Evolutionary conservation across 1,140 invertebrate genomes (phyloP).

Genomic region (Mercenaria mercenaria): DNA sequence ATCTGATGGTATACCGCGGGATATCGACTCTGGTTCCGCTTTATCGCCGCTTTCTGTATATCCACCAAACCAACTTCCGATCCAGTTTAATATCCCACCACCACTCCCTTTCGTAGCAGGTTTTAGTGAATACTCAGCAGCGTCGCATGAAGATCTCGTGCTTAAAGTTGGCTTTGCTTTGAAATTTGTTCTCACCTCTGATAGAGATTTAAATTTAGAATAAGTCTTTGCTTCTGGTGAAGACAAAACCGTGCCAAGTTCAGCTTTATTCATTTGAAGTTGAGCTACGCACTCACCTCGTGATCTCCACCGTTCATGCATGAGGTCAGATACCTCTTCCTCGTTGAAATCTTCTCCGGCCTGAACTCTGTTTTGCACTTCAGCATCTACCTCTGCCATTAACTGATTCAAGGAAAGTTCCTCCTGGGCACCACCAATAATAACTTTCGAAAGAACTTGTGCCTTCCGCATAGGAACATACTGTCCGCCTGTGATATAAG

Average conservation of each 20-base stretch:
- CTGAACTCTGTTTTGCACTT: constrained; percentile 71
- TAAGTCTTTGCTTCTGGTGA: neutral
- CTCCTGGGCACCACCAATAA: constrained; percentile 81
- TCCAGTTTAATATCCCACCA: neutral
- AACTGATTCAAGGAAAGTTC: constrained; percentile 79
- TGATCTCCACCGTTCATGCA: constrained; percentile 59
- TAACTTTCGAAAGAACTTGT: constrained; percentile 74
- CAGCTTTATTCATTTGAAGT: constrained; percentile 19
- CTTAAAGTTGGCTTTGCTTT: neutral
- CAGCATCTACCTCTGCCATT: constrained; percentile 79
- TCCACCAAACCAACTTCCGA: neutral
- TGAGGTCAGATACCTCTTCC: constrained; percentile 55
- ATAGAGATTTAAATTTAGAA: neutral
- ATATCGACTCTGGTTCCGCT: neutral
- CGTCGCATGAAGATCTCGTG: neutral
- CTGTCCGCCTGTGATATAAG: constrained; percentile 78
- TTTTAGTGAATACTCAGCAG: neutral
- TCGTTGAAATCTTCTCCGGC: constrained; percentile 64
- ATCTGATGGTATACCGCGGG: neutral
- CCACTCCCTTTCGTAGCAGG: neutral
- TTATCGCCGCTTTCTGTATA: neutral
- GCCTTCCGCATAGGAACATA: constrained; percentile 75
- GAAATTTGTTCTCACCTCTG: neutral
- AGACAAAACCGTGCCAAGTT: neutral
- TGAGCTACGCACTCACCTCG: neutral